These are phyloP conservation scores for Enteromius thamalakanensis DNA, from an alignment of 2,797 vertebrate species.

Conservation along the genomic window DNA sequence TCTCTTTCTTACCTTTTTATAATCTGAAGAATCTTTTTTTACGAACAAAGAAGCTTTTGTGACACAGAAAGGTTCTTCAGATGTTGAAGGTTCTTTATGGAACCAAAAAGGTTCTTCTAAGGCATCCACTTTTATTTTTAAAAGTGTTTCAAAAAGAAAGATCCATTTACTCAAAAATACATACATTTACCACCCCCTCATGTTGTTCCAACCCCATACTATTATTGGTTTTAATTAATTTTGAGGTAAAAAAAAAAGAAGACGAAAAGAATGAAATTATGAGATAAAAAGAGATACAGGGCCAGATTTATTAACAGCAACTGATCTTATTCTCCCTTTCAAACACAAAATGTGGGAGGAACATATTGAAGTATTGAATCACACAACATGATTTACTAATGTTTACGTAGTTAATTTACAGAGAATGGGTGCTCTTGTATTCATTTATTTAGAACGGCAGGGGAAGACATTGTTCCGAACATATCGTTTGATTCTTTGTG, in stretches of 20 bases:
- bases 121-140: too few relatives aligned
- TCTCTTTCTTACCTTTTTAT: too few relatives aligned
- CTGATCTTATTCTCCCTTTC: background rate
- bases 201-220: background rate
- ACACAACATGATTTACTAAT: background rate
- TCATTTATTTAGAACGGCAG: too few relatives aligned
- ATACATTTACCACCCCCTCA: background rate
- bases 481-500: too few relatives aligned
- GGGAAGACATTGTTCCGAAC: too few relatives aligned
- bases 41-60: too few relatives aligned
- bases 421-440: background rate
- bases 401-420: background rate
- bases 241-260: background rate
- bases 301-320: background rate
- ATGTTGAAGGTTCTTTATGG: too few relatives aligned
- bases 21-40: too few relatives aligned
- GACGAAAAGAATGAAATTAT: background rate
- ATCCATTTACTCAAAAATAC: background rate
- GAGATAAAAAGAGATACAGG: background rate
- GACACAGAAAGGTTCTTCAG: too few relatives aligned
- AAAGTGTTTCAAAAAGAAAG: background rate
- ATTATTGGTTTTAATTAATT: background rate
- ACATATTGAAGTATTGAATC: background rate
- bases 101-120: too few relatives aligned
- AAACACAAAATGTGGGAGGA: background rate